Base-by-base conservation (phyloP, 2,888 invertebrate genomes). In the Aphodius sticticus region DNA sequence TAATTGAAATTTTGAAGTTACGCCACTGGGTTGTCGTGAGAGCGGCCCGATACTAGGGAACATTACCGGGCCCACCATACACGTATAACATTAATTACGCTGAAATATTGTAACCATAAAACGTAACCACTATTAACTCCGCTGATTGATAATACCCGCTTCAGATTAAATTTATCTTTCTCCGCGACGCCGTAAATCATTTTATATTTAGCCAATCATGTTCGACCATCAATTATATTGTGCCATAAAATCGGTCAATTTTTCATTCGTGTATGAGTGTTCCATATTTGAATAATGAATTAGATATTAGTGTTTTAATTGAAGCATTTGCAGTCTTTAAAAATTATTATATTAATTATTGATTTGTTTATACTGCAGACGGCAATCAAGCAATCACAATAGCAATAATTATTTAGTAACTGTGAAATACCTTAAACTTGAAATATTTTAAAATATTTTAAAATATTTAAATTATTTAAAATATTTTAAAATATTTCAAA, bases 21-120 rank as follows among this genome's bases (percentile, higher is more conserved):
- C 53, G 53, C 53, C 53, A 53, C 53, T 53, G 53, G 7, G 2
- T 53, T 53, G 53, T 5, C 53, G 53, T 53, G 53, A 53, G 53
- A 53, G 53, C 53, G 53, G 53, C 12, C 12, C 53, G 53, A 12
- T 26, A 53, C 53, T 53, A 7, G 9, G 53, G 53, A 53, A 53
- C 53, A 53, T 53, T 53, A 53, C 53, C 53, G 53, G 53, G 53
- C 53, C 53, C 53, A 53, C 53, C 53, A 53, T 53, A 53, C 53
- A 53, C 53, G 53, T 53, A 7, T 12, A 53, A 53, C 53, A 53
- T 53, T 53, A 53, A 53, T 53, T 53, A 53, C 53, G 53, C 53
- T 53, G 53, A 53, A 53, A 53, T 53, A 53, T 53, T 53, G 53
- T 53, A 53, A 53, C 53, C 53, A 53, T 53, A 53, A 53, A 53